Evolutionary conservation across 2,113 vertebrate genomes (phyloP).

Genomic region (Alexandromys fortis): DNA sequence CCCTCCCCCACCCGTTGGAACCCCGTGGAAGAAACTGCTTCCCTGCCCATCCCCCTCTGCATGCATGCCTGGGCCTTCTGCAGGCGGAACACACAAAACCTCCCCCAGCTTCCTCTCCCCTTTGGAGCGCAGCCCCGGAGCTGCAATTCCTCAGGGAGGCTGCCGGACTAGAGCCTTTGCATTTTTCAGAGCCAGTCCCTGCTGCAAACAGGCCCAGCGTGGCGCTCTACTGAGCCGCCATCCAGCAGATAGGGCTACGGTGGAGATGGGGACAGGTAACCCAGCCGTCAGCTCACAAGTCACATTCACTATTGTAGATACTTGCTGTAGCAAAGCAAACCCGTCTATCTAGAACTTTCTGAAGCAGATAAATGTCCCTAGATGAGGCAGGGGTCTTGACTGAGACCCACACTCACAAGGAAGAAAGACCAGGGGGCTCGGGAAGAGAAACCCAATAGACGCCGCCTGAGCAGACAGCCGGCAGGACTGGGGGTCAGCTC

Average conservation of each 20-base stretch:
- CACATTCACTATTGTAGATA: background rate
- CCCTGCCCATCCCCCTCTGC: slow-evolving; percentile 73
- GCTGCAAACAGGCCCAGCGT: background rate
- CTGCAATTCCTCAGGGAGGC: slow-evolving; percentile 32
- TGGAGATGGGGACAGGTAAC: background rate
- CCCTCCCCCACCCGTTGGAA: background rate
- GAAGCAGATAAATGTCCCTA: background rate
- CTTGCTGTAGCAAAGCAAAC: background rate
- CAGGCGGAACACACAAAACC: background rate
- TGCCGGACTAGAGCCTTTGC: background rate
- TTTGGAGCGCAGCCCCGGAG: background rate
- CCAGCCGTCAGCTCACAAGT: background rate
- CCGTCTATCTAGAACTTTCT: background rate
- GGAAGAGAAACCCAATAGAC: background rate
- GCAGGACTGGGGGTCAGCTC: background rate
- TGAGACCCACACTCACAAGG: background rate
- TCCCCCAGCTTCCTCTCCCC: slow-evolving; percentile 65
- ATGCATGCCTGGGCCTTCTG: slow-evolving; percentile 33
- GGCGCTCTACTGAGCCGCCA: background rate
- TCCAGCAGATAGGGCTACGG: background rate
- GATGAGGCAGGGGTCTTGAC: background rate
- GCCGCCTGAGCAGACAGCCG: background rate
- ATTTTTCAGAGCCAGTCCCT: background rate
- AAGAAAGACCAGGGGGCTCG: background rate
- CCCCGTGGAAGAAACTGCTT: slow-evolving; percentile 28